Evolutionary conservation across 1,140 invertebrate species (phyloP).

Genomic region (Psilanteris sp.): DNA sequence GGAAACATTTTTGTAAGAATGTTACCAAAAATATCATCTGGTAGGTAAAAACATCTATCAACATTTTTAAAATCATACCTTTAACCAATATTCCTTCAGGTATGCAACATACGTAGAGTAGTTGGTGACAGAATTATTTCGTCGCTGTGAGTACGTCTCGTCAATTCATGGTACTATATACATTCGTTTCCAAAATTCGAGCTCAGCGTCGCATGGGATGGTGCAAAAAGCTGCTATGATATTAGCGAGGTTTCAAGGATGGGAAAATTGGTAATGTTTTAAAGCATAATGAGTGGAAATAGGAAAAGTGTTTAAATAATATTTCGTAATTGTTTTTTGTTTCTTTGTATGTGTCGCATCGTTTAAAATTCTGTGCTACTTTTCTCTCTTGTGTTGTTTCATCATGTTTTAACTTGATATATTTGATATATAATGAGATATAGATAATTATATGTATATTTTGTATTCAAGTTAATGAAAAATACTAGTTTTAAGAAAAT

Average conservation of each 20-base stretch:
- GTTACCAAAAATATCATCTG: slow-evolving; percentile 39
- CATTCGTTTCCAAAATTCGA: slow-evolving; percentile 57
- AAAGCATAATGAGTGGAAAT: slow-evolving; percentile 37
- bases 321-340: slow-evolving; percentile 68
- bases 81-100: slow-evolving; percentile 66
- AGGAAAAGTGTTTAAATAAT: slow-evolving; percentile 51
- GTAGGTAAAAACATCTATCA: slow-evolving; percentile 28
- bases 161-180: slow-evolving; percentile 68
- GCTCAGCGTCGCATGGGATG: slow-evolving; percentile 45
- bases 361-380: slow-evolving; percentile 57
- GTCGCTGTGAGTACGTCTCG: slow-evolving; percentile 65
- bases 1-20: no score
- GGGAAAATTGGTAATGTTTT: slow-evolving; percentile 34
- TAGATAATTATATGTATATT: no score
- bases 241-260: slow-evolving; percentile 55
- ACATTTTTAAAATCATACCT: slow-evolving; percentile 69
- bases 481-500: no score
- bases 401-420: no score
- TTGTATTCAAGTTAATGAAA: no score
- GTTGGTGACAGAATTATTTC: slow-evolving; percentile 44
- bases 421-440: no score
- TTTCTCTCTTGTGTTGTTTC: no score
- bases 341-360: slow-evolving; percentile 74
- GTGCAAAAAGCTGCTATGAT: slow-evolving; percentile 67
- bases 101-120: slow-evolving; percentile 65